phyloP scores from a whole-genome alignment of 2,113 vertebrate genomes.

The Arvicanthis niloticus region DNA sequence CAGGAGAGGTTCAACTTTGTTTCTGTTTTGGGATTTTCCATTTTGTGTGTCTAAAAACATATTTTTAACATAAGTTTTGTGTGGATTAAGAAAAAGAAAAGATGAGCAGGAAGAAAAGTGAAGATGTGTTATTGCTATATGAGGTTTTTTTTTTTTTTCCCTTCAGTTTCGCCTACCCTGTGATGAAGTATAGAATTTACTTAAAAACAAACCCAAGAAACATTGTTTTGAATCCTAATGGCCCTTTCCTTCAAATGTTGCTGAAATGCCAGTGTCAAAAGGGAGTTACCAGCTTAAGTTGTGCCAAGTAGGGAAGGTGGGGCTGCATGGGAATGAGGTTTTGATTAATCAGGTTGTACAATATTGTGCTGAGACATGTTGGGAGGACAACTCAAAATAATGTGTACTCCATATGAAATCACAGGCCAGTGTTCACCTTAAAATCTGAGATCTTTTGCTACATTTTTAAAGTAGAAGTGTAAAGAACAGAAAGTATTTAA shows the following conservation, averaged over 20 bases:
- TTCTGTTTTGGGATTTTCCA: constrained; percentile 16
- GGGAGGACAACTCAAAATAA: constrained; percentile 79
- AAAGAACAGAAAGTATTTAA: neutral
- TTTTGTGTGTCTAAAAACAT: constrained; percentile 29
- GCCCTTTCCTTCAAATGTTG: constrained; percentile 61
- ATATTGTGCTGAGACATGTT: constrained; percentile 84
- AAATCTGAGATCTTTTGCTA: neutral
- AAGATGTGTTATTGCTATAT: constrained; percentile 2
- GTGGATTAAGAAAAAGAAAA: neutral
- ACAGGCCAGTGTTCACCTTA: neutral
- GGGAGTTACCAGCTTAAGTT: constrained; percentile 80
- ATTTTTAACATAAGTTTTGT: neutral
- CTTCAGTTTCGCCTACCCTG: constrained; percentile 12
- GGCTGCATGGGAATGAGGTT: constrained; percentile 84
- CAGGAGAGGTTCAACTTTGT: neutral
- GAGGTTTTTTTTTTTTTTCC: constrained; percentile 1
- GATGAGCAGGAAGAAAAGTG: constrained; percentile 18
- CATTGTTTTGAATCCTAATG: constrained; percentile 41
- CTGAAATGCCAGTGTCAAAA: constrained; percentile 69
- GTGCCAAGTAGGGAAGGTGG: constrained; percentile 86
- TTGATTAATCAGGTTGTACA: constrained; percentile 86
- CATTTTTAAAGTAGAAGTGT: constrained; percentile 9
- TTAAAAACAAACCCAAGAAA: neutral
- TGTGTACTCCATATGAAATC: constrained; percentile 56
- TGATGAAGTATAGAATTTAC: constrained; percentile 71